Evolutionary conservation across 2,797 vertebrate genomes (phyloP).

Genomic region (Pseudotriccus pelzelni): DNA sequence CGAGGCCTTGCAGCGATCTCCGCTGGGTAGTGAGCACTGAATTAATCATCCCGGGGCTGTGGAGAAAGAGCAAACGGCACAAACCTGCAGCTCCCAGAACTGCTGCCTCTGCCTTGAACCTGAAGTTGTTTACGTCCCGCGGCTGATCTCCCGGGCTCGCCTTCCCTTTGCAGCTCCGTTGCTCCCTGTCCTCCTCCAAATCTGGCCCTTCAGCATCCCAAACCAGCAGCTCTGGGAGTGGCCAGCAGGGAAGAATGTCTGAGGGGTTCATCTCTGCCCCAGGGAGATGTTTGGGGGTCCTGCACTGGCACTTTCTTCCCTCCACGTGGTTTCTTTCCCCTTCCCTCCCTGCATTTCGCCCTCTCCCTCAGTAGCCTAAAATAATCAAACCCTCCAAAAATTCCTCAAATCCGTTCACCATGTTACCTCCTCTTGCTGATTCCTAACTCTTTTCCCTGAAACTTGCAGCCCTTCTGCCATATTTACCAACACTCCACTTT

Average conservation of each 20-base stretch:
- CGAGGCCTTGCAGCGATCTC: background rate
- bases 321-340: background rate
- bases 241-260: background rate
- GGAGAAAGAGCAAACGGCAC: background rate
- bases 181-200: background rate
- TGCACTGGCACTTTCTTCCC: background rate
- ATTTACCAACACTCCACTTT: background rate
- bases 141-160: background rate
- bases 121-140: accelerated
- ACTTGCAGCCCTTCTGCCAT: background rate
- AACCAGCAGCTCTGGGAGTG: background rate
- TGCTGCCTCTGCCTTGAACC: background rate
- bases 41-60: background rate
- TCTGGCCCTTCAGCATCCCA: background rate
- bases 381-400: background rate
- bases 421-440: background rate
- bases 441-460: background rate
- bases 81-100: background rate
- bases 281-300: accelerated
- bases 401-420: background rate
- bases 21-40: background rate
- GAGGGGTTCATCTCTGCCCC: background rate
- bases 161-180: accelerated
- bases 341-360: background rate
- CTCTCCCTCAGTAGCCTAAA: background rate